Percentiles rank a stretch among this genome's conserved stretches.
These are phyloP conservation scores for Tortrix viridana DNA, from an alignment of 2,888 invertebrate species.

Conservation along the genomic window DNA sequence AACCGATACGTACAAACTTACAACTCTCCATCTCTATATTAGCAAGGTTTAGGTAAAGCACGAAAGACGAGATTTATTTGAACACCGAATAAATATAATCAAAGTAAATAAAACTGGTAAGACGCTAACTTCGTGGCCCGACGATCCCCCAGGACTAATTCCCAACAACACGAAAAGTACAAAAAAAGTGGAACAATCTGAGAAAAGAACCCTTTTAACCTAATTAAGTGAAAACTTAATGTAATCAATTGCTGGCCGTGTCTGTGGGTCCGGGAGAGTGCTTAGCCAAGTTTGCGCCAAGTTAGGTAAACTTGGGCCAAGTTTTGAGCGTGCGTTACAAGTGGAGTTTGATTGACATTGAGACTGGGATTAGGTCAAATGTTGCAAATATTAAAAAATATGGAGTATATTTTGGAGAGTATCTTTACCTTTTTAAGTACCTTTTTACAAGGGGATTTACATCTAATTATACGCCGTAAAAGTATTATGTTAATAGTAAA, in stretches of 20 bases:
- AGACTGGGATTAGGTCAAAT: slow-evolving; percentile 10
- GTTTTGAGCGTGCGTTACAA: slow-evolving; percentile 13
- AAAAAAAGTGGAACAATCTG: slow-evolving; percentile 41
- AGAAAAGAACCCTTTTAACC: slow-evolving; percentile 46
- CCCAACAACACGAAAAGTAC: slow-evolving; percentile 24
- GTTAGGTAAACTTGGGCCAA: slow-evolving; percentile 8
- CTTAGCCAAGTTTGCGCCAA: slow-evolving; percentile 21
- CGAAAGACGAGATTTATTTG: background rate
- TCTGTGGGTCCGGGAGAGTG: background rate
- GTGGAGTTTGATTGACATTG: slow-evolving; percentile 21
- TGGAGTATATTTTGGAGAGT: background rate
- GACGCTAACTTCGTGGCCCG: slow-evolving; percentile 18
- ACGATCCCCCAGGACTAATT: slow-evolving; percentile 26
- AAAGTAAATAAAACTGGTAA: slow-evolving; percentile 1
- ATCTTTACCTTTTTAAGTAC: too few species aligned
- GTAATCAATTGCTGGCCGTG: slow-evolving; percentile 22
- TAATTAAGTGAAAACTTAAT: slow-evolving; percentile 42
- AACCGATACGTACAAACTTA: too few species aligned
- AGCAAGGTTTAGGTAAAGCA: too few species aligned
- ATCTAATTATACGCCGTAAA: too few species aligned
- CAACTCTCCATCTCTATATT: too few species aligned
- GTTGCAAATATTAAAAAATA: background rate
- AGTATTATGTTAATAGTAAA: too few species aligned
- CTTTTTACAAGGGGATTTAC: too few species aligned
- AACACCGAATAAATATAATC: background rate